phyloP scores from a whole-genome alignment of 1,140 invertebrate species.

The Marisa cornuarietis region DNA sequence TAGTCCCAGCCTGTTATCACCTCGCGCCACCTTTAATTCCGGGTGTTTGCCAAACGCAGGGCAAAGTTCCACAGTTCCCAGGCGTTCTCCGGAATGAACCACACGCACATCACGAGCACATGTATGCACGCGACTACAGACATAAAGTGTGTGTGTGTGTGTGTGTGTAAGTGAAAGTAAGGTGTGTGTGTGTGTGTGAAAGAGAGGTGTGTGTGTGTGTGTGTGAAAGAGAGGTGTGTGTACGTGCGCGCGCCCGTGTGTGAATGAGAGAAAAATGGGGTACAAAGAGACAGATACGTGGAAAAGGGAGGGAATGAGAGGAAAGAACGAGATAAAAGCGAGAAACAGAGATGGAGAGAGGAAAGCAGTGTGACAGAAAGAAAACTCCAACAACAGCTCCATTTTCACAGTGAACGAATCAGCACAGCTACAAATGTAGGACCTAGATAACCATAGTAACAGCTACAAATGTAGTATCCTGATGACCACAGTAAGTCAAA shows the following conservation, averaged over 20 bases:
- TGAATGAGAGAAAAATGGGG: not conserved
- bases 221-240: too few species aligned
- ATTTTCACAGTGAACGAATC: too few species aligned
- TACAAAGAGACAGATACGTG: not conserved
- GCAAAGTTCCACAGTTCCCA: not conserved
- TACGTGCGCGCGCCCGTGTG: too few species aligned
- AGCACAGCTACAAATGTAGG: too few species aligned
- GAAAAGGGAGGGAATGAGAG: not conserved
- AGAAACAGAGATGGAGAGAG: slow-evolving; percentile 12
- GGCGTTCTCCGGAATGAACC: not conserved
- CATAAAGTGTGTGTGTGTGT: not conserved
- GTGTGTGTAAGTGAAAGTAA: too few species aligned
- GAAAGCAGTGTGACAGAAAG: too few species aligned
- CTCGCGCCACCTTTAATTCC: not conserved
- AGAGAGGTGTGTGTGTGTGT: not conserved
- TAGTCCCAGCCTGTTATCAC: not conserved
- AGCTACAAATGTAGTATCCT: too few species aligned
- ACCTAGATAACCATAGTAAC: too few species aligned
- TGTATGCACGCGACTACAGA: slow-evolving; percentile 70
- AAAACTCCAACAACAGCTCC: too few species aligned
- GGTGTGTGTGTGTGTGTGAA: not conserved
- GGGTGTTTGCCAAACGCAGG: not conserved
- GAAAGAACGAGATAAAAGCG: not conserved
- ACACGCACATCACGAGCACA: not conserved
- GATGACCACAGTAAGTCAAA: too few species aligned